A percentile compares a stretch with the other conserved stretches of the same genome.
phyloP scores from a whole-genome alignment of 2,797 vertebrate species.

The Hybognathus amarus region DNA sequence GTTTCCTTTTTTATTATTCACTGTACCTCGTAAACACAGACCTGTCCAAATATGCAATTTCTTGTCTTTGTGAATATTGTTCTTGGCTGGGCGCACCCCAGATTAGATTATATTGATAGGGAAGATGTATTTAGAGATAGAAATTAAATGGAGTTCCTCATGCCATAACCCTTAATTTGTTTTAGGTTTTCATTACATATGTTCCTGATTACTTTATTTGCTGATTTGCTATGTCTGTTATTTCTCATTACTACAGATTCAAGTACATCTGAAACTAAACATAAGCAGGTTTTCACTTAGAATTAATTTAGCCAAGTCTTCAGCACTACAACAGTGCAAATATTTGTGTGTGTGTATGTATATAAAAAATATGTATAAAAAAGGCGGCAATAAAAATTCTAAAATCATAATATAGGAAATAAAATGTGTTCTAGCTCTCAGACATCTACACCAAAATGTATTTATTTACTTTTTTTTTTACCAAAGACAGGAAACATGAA shows the following conservation, averaged over 20 bases:
- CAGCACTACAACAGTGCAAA: no score
- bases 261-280: conserved; percentile 50
- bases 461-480: background rate
- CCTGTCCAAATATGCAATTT: conserved; percentile 66
- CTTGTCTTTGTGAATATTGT: conserved; percentile 59
- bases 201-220: conserved; percentile 70
- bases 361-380: no score
- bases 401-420: background rate
- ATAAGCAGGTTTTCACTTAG: conserved; percentile 34
- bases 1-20: conserved; percentile 60
- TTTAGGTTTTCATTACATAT: conserved; percentile 74
- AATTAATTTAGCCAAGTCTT: conserved; percentile 33
- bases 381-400: background rate
- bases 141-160: conserved; percentile 70
- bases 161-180: conserved; percentile 69
- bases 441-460: background rate
- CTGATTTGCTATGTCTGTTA: conserved; percentile 62
- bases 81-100: conserved; percentile 62
- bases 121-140: conserved; percentile 71
- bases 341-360: no score
- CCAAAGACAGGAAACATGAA: background rate
- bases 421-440: background rate
- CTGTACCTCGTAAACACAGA: conserved; percentile 56
- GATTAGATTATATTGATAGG: conserved; percentile 75
- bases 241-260: conserved; percentile 59